phyloP scores from a whole-genome alignment of 2,797 vertebrate species.

The Dicrostonyx torquatus region DNA sequence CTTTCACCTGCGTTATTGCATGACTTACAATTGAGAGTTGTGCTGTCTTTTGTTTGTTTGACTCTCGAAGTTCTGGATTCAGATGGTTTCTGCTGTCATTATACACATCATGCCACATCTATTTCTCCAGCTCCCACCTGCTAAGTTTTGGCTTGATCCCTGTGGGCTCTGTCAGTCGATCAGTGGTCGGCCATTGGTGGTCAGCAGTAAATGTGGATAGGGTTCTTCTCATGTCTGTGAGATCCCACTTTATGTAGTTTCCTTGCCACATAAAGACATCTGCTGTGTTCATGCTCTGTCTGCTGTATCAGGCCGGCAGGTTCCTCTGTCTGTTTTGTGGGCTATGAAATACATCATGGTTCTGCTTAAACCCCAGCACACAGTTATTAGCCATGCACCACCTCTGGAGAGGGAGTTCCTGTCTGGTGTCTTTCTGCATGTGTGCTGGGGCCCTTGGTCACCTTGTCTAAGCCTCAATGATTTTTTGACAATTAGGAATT shows the following conservation, averaged over 20 bases:
- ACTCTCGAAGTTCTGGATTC: neutral
- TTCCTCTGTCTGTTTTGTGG: neutral
- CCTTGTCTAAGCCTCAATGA: neutral
- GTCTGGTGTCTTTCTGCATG: neutral
- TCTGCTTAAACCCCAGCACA: neutral
- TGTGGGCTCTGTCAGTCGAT: neutral
- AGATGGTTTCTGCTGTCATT: neutral
- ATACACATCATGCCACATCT: neutral
- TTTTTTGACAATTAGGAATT: neutral
- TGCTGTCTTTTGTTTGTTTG: neutral
- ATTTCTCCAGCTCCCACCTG: neutral
- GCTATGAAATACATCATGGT: neutral
- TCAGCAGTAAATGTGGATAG: neutral
- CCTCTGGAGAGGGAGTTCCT: neutral
- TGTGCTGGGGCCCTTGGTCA: neutral
- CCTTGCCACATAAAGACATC: neutral
- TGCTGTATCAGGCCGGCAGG: neutral
- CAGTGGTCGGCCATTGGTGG: neutral
- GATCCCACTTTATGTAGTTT: neutral
- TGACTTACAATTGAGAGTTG: neutral
- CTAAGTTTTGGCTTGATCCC: neutral
- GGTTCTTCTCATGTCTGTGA: neutral
- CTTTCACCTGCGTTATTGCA: neutral
- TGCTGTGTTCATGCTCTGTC: neutral
- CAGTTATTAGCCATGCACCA: neutral